Evolutionary conservation across 2,797 vertebrate species (phyloP), one percentile per base, ranked within the genome.

Genomic region (Sylvia borin): DNA sequence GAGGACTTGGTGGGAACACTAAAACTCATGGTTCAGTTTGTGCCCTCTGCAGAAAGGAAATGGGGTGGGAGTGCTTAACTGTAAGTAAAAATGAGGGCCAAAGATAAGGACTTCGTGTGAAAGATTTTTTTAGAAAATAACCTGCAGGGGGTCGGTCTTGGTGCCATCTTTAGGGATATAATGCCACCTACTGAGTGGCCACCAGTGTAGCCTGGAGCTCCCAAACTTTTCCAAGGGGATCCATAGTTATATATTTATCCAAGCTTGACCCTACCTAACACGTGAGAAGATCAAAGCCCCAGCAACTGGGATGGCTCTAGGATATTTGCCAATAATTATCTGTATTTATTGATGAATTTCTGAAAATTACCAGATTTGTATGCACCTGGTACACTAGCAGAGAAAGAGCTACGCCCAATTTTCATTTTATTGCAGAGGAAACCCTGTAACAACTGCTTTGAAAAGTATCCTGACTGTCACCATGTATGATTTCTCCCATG

Each of bases 181-280:
- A 93, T 97, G 88, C 94, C 95, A 95, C 93, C 91, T 96, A 95
- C 93, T 95, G 95, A 95, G 58, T 93, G 43, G 87, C 87, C 68
- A 76, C 53, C 40, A 61, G 48, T 10, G 83, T 57, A 94, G 91
- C 71, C 88, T 85, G 71, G 74, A 92, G 50, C 64, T 76, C 45
- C 48, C 27, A 38, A 9, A 42, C 3, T 89, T 85, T 91, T 76
- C 64, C n/a, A 26, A 48, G 27, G 24, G 26, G 15, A 67, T 61
- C 77, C 57, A 31, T 5, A 43, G 18, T n/a, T 34, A 40, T 1
- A 2, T 36, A 9, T 61, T 43, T 14, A 82, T 29, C 38, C 60
- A 76, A 75, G 26, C 48, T 51, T 79, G 61, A 74, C 74, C 67
- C n/a, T 78, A 7, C 20, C 54, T 60, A 40, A 51, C 12, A 1